These are phyloP conservation scores for Ovibos moschatus DNA, from an alignment of 2,113 vertebrate genomes.

Conservation along the genomic window DNA sequence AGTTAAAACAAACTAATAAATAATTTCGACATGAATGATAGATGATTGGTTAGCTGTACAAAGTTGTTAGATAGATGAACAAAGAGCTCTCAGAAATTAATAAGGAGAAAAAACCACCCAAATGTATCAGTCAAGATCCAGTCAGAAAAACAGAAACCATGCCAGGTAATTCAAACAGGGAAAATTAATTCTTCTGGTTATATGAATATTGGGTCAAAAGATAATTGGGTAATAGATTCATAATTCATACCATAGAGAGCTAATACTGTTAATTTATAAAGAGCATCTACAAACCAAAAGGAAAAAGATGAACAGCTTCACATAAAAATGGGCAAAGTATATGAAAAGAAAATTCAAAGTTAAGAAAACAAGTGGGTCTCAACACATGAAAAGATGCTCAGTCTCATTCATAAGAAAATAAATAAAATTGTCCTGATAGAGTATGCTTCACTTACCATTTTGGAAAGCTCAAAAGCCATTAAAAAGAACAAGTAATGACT, in stretches of 20 bases:
- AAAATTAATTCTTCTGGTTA: not conserved
- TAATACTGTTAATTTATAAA: not conserved
- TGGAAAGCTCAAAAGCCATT: not conserved
- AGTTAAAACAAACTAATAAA: not conserved
- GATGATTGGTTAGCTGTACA: not conserved
- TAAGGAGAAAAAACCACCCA: not conserved
- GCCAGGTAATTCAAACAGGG: not conserved
- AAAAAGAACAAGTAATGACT: not conserved
- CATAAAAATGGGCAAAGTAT: not conserved
- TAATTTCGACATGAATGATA: not conserved
- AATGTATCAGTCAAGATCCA: not conserved
- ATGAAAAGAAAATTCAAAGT: not conserved
- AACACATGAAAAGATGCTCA: not conserved
- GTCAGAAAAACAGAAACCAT: not conserved
- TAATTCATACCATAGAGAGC: not conserved
- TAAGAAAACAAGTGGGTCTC: not conserved
- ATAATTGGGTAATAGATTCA: not conserved
- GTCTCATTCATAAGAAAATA: not conserved
- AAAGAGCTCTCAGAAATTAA: not conserved
- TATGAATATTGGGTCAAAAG: not conserved
- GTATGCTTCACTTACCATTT: not conserved
- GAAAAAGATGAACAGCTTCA: not conserved
- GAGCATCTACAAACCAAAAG: not conserved
- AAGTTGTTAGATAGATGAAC: not conserved
- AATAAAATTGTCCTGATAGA: not conserved